Evolutionary conservation across 1,140 invertebrate species (phyloP).

Genomic region (Lordiphosa stackelbergi): DNA sequence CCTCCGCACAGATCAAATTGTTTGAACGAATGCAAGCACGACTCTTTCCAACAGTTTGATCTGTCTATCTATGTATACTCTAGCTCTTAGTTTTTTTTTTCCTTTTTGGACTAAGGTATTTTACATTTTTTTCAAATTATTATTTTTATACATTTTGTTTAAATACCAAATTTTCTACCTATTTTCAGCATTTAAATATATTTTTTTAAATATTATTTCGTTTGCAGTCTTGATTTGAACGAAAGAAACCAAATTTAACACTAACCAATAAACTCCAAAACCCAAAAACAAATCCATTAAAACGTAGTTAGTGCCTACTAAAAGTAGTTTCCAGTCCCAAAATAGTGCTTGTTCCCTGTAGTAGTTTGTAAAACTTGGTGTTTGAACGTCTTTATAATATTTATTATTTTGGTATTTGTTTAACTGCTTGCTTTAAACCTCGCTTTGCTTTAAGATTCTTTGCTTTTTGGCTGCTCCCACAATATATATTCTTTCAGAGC

Average conservation of each 20-base stretch:
- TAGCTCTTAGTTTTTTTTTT: conserved; percentile 4
- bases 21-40: no score
- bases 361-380: conserved; percentile 49
- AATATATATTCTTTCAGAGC: conserved; percentile 60
- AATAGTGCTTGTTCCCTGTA: conserved; percentile 53
- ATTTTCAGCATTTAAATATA: conserved; percentile 69
- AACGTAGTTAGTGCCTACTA: conserved; percentile 68
- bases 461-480: conserved; percentile 31
- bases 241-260: conserved; percentile 48
- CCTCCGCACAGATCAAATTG: no score
- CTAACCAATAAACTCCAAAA: conserved; percentile 40
- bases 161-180: conserved; percentile 71
- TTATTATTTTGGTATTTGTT: conserved; percentile 42
- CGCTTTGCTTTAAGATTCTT: conserved; percentile 20
- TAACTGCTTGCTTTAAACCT: conserved; percentile 28
- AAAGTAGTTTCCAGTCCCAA: conserved; percentile 54
- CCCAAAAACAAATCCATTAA: conserved; percentile 49
- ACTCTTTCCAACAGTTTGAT: no score
- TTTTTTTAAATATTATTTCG: conserved; percentile 58
- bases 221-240: conserved; percentile 66
- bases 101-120: conserved; percentile 1
- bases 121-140: conserved; percentile 12
- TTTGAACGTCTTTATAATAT: conserved; percentile 46
- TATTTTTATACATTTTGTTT: conserved; percentile 51
- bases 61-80: no score